A percentile compares a stretch with the other conserved stretches of the same genome.
Conservation (phyloP, 2,797 vertebrate genomes). For the Schizopygopsis malacanthus region DNA sequence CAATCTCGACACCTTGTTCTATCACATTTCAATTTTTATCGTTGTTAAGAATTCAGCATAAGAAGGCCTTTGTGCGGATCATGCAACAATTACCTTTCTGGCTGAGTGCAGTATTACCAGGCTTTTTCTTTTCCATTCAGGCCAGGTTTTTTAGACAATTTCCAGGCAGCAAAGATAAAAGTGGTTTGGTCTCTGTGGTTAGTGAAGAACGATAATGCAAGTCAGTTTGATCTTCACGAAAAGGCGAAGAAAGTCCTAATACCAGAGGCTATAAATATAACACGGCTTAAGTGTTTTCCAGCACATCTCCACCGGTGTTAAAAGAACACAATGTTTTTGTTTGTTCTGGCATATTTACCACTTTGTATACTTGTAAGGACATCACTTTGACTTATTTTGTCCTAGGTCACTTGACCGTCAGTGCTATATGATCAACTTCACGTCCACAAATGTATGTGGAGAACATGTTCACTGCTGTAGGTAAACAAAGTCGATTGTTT, state of each 20-base stretch:
- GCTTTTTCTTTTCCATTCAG: slow-evolving; percentile 39
- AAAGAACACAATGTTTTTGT: slow-evolving; percentile 44
- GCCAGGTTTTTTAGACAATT: slow-evolving; percentile 27
- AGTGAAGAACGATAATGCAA: slow-evolving; percentile 50
- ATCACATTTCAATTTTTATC: slow-evolving; percentile 56
- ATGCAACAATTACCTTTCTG: neutral
- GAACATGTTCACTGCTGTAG: slow-evolving; percentile 41
- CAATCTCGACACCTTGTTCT: slow-evolving; percentile 48
- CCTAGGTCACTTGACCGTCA: neutral
- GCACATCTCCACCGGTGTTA: slow-evolving; percentile 49
- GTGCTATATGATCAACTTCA: neutral
- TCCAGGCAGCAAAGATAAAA: slow-evolving; percentile 37
- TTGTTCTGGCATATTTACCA: slow-evolving; percentile 48
- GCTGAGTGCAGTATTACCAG: slow-evolving; percentile 34
- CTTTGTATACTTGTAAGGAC: slow-evolving; percentile 47
- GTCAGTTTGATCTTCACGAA: slow-evolving; percentile 48
- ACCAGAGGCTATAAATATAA: slow-evolving; percentile 29
- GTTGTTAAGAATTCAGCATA: slow-evolving; percentile 46
- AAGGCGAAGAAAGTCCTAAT: slow-evolving; percentile 53
- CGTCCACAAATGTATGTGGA: slow-evolving; percentile 20
- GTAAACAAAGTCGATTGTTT: slow-evolving; percentile 35
- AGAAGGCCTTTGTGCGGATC: neutral
- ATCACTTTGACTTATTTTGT: slow-evolving; percentile 50
- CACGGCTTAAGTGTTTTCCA: slow-evolving; percentile 55
- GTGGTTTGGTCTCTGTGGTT: slow-evolving; percentile 6